Percentiles rank a stretch among this genome's conserved stretches.
phyloP scores from a whole-genome alignment of 2,888 invertebrate genomes.

The Ochropleura plecta region DNA sequence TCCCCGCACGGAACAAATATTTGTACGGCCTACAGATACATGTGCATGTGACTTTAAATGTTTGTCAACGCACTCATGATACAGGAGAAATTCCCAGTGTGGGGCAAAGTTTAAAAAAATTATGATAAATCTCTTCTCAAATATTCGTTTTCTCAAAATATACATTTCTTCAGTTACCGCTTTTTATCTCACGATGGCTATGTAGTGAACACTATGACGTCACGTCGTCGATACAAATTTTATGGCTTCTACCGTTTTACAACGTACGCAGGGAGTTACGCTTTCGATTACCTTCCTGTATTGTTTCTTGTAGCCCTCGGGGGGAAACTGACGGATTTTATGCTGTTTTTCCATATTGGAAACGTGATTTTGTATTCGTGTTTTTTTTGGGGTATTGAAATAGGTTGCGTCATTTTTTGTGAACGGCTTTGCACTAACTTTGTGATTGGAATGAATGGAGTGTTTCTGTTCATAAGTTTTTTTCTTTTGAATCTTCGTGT shows the following conservation, averaged over 20 bases:
- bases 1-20: no score
- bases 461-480: not conserved
- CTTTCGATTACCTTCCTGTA: slow-evolving; percentile 56
- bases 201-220: slow-evolving; percentile 50
- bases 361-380: slow-evolving; percentile 34
- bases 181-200: not conserved
- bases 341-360: slow-evolving; percentile 34
- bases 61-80: no score
- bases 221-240: slow-evolving; percentile 63
- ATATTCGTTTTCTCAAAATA: not conserved
- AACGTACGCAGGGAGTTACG: slow-evolving; percentile 38
- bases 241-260: slow-evolving; percentile 59
- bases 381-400: slow-evolving; percentile 31
- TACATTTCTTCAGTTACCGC: slow-evolving; percentile 6
- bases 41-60: no score
- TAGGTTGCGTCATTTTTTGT: slow-evolving; percentile 12
- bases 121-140: not conserved
- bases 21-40: no score
- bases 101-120: no score
- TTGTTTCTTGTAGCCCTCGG: slow-evolving; percentile 49
- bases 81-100: no score
- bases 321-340: slow-evolving; percentile 30
- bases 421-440: not conserved
- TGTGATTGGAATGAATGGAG: not conserved
- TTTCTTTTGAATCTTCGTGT: not conserved